Evolutionary conservation across 2,888 invertebrate genomes (phyloP), one percentile per base, ranked within the genome.

Genomic region (Pemphredon lugubris): DNA sequence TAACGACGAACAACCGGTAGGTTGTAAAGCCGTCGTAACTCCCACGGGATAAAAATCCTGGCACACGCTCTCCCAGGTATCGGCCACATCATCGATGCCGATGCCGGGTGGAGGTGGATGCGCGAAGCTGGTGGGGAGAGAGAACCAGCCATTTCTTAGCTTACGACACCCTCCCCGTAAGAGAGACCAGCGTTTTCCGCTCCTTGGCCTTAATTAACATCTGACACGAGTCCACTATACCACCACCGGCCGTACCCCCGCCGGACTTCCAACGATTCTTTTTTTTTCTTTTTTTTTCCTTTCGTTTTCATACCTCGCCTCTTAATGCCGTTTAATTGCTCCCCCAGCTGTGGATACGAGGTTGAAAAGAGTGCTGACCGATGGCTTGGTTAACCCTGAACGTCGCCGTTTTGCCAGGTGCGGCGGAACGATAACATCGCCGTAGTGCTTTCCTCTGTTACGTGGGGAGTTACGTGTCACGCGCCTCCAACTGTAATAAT

Each of bases 161-260:
- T 87, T 87, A 83, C 87, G 82, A 87, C 86, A 87, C 86, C 86
- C 85, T 83, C 72, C 80, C 30, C n/a, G 11, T 26, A 47, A 69
- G 77, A 71, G 79, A 73, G 81, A 81, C 79, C 74, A 81, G 67
- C 82, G 81, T 85, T 87, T 87, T 84, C 84, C 83, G 81, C 80
- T 86, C 87, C 87, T 88, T 88, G 87, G 87, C 87, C 87, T 88
- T 88, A 88, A 88, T 88, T 88, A 87, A 85, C 87, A 84, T 87
- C 87, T 87, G 84, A 86, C 87, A 87, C 82, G 81, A 83, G 86
- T 84, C 83, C 81, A 74, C 74, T 58, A 65, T 67, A 71, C 72
- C 69, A 63, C 79, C 77, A 73, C 65, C 75, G 14, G 78, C 73
- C 79, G 76, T 79, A 83, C 77, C 65, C 73, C 70, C 57, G 71